Conservation (phyloP, 1,140 invertebrate genomes). For the Bombus cullumanus region DNA sequence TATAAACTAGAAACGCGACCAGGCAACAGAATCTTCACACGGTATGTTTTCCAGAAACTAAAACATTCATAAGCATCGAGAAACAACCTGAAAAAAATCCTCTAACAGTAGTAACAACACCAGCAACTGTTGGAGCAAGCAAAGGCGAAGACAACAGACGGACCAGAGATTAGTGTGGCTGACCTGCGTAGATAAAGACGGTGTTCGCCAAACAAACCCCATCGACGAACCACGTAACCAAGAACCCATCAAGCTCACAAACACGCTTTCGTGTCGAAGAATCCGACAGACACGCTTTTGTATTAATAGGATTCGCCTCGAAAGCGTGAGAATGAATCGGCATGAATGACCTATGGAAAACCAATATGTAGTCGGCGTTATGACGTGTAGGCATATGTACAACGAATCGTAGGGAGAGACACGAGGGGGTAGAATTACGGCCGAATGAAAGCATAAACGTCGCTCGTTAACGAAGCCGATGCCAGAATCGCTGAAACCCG, state of each 20-base stretch:
- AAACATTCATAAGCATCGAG: neutral
- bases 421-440: slow-evolving; percentile 55
- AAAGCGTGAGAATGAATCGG: too few relatives aligned
- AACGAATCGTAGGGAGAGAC: neutral
- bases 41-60: neutral
- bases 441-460: slow-evolving; percentile 62
- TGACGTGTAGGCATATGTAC: neutral
- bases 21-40: neutral
- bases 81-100: neutral
- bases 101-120: neutral
- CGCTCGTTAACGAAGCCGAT: slow-evolving; percentile 66
- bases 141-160: neutral
- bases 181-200: slow-evolving; percentile 28
- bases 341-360: slow-evolving; percentile 6
- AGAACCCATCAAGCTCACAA: neutral
- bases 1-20: neutral
- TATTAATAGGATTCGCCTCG: too few relatives aligned
- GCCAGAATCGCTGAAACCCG: slow-evolving; percentile 67
- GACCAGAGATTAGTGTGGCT: slow-evolving; percentile 18
- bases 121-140: neutral
- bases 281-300: too few relatives aligned
- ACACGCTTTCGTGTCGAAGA: neutral
- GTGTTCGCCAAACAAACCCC: slow-evolving; percentile 33
- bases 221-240: neutral
- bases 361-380: slow-evolving; percentile 45